Conservation (phyloP, 1,140 invertebrate species). For the Zaprionus kolodkinae region DNA sequence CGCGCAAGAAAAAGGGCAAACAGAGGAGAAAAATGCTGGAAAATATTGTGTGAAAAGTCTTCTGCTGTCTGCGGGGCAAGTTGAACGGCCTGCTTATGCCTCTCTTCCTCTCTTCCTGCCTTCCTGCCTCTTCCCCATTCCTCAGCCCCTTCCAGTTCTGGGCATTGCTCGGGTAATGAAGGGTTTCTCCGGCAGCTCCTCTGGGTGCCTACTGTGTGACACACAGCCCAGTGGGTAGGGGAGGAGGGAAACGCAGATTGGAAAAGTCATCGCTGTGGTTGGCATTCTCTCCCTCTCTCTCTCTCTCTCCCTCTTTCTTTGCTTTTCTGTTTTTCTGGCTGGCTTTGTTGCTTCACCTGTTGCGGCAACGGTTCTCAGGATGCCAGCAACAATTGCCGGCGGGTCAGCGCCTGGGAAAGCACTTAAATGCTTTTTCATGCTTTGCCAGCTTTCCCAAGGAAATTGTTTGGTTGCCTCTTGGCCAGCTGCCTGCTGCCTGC, state of each 20-base stretch:
- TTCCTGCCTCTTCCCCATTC: not conserved
- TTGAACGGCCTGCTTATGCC: conserved; percentile 71
- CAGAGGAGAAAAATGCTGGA: conserved; percentile 54
- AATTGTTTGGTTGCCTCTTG: conserved; percentile 56
- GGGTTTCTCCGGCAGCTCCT: conserved; percentile 61
- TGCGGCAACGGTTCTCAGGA: conserved; percentile 69
- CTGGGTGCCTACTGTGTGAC: conserved; percentile 38
- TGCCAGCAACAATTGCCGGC: conserved; percentile 46
- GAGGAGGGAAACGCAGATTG: conserved; percentile 29
- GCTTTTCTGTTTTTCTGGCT: conserved; percentile 38
- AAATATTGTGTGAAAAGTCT: conserved; percentile 77
- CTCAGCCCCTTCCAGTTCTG: conserved; percentile 19
- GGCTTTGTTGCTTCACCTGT: conserved; percentile 60
- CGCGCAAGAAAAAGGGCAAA: conserved; percentile 51
- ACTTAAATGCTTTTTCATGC: conserved; percentile 79
- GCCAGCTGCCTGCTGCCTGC: conserved; percentile 33
- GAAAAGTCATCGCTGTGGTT: conserved; percentile 45
- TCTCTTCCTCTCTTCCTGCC: not conserved
- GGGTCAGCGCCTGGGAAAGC: conserved; percentile 73
- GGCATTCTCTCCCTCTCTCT: conserved; percentile 7
- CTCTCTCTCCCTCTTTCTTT: not conserved
- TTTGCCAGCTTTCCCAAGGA: conserved; percentile 73
- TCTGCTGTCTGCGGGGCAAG: conserved; percentile 45
- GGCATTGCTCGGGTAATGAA: conserved; percentile 68
- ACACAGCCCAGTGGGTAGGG: conserved; percentile 3